Percentiles rank a stretch among this genome's conserved stretches.
Conservation (phyloP, 2,888 invertebrate genomes). For the Melinopterus prodromus region DNA sequence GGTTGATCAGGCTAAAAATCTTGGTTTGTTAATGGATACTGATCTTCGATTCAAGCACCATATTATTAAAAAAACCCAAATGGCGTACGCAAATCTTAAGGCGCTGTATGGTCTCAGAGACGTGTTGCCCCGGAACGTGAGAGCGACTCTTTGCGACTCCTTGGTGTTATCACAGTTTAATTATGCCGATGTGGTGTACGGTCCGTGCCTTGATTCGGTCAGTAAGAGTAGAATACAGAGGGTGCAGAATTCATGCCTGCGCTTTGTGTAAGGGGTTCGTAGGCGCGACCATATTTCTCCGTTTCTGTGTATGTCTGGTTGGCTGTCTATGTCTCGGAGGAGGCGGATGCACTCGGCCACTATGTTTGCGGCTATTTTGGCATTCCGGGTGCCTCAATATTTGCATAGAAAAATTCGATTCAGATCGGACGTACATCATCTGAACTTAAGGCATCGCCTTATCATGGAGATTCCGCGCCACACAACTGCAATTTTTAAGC, state of each 20-base stretch:
- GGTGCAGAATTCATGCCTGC: conserved; percentile 5
- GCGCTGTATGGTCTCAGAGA: conserved; percentile 16
- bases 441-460: neutral
- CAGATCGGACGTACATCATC: conserved; percentile 19
- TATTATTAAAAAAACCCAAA: neutral
- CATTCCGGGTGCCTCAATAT: neutral
- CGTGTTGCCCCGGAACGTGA: neutral
- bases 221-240: conserved; percentile 7
- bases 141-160: conserved; percentile 15
- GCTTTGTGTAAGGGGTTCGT: conserved; percentile 7
- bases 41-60: conserved; percentile 21
- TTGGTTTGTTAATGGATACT: conserved; percentile 13
- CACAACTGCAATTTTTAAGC: conserved; percentile 11
- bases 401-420: neutral
- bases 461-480: conserved; percentile 5
- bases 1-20: conserved; percentile 13
- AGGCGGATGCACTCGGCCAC: conserved; percentile 17
- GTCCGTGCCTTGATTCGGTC: conserved; percentile 17
- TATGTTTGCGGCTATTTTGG: neutral
- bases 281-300: conserved; percentile 9
- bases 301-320: neutral
- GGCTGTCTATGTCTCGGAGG: conserved; percentile 7
- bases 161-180: conserved; percentile 21
- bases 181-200: conserved; percentile 25
- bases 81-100: conserved; percentile 16